Evolutionary conservation across 2,113 vertebrate species (phyloP), one percentile per base, ranked within the genome.

Genomic region (human (Homo sapiens)): DNA sequence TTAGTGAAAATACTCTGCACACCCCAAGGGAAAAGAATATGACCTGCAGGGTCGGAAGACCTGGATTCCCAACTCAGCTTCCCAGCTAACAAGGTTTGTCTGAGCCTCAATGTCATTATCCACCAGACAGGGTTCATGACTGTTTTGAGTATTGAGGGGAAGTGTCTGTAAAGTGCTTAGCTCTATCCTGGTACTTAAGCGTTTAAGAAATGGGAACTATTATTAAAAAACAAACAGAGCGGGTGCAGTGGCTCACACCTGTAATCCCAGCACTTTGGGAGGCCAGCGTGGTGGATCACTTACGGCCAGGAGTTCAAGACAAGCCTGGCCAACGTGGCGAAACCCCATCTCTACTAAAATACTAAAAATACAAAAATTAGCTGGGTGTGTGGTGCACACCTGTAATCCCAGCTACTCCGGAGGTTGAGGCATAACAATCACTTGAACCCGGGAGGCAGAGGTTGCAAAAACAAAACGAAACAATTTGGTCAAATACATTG

Each of bases 91-190:
- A 22, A 78, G 48, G 55, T 68, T 45, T 89, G 45, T 16, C 30
- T 59, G 45, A 70, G 70, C 55, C 6, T 68, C 84, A 83, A 48
- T 3, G 27, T 20, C 45, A 59, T 17, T 4, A 11, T 38, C 50
- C 50, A 35, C 55, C 20, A 79, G 38, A 61, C 23, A 86, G 4
- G 3, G 81, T 0, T 52, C 27, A 78, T 59, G 59, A 61, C 17
- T 22, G 4, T 1, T 30, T 14, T 1, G 27, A 75, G 12, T 52
- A 40, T 27, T 25, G 30, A 55, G 35, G 0, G 32, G 23, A 70
- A 43, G 1, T 9, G 5, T 6, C 10, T 5, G 0, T 27, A 20
- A 72, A 50, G 14, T 1, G 2, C 0, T n/a, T 22, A n/a, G 64
- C n/a, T 96, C 93, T 79, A 75, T 25, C 64, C 43, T 18, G 6